phyloP scores from a whole-genome alignment of 2,797 vertebrate genomes.

The Alca torda region DNA sequence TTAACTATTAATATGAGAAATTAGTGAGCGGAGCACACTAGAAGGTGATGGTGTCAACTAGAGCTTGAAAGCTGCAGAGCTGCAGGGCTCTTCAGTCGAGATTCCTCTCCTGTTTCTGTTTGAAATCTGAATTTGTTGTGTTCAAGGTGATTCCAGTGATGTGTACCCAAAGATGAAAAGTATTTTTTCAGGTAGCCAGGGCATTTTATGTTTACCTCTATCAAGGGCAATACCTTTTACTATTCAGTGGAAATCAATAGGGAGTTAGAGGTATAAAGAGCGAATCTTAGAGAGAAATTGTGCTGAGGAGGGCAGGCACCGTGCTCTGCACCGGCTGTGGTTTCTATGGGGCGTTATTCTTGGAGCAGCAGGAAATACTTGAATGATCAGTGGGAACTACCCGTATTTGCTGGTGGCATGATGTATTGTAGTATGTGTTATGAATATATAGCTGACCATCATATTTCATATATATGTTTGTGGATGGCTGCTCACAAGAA shows the following conservation, averaged over 20 bases:
- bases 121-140: not conserved
- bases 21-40: not conserved
- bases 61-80: not conserved
- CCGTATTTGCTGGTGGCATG: not conserved
- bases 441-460: not conserved
- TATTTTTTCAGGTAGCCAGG: not conserved
- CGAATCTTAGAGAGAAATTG: not conserved
- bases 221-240: not conserved
- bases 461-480: not conserved
- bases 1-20: not conserved
- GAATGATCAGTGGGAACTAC: not conserved
- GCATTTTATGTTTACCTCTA: not conserved
- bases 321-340: accelerated
- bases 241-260: not conserved
- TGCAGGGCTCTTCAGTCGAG: not conserved
- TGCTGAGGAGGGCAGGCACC: not conserved
- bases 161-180: not conserved
- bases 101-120: not conserved
- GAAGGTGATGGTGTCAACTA: not conserved
- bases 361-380: not conserved
- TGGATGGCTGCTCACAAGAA: not conserved
- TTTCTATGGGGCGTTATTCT: not conserved
- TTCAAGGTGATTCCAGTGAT: not conserved
- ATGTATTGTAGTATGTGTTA: not conserved
- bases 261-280: not conserved